Percentiles rank a stretch among this genome's conserved stretches.
phyloP scores from a whole-genome alignment of 2,797 vertebrate genomes.

The Poliocrania exsul region DNA sequence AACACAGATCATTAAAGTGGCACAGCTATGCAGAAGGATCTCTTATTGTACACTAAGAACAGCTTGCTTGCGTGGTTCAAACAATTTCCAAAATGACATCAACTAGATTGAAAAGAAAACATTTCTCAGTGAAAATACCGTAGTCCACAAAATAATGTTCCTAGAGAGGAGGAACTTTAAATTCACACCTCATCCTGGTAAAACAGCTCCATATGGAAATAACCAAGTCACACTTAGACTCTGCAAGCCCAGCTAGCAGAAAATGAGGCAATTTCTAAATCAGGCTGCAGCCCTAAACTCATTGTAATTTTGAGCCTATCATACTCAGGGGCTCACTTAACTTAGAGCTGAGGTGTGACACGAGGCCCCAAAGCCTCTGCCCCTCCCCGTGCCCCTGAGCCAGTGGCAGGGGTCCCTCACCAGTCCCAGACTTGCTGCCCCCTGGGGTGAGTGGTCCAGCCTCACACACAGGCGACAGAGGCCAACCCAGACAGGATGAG shows the following conservation, averaged over 20 bases:
- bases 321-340: not conserved
- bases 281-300: not conserved
- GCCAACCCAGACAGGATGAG: not conserved
- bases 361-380: too few species aligned
- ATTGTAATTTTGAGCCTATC: not conserved
- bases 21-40: not conserved
- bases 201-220: conserved; percentile 44
- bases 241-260: not conserved
- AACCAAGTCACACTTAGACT: not conserved
- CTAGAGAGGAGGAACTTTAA: not conserved
- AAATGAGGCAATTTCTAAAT: not conserved
- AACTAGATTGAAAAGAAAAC: not conserved
- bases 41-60: not conserved
- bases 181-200: conserved; percentile 23
- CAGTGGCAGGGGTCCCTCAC: not conserved
- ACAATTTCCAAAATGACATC: not conserved
- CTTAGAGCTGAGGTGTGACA: accelerated
- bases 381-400: not conserved
- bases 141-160: conserved; percentile 2
- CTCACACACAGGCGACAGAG: accelerated
- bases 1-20: not conserved
- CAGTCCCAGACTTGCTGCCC: not conserved
- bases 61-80: not conserved
- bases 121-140: not conserved
- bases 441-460: accelerated